Conservation (phyloP, 1,140 invertebrate genomes). For the Ceratina calcarata region DNA sequence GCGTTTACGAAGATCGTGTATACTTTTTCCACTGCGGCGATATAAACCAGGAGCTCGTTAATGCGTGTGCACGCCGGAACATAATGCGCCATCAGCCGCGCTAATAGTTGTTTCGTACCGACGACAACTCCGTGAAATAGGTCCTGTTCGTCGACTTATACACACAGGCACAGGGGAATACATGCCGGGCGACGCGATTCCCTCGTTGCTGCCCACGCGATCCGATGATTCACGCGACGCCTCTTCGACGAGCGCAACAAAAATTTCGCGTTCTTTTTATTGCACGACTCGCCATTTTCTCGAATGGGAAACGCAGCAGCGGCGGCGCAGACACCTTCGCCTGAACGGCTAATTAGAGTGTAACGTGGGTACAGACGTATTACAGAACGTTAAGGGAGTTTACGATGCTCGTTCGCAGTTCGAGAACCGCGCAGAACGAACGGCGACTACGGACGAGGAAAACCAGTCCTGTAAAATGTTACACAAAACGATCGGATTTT, state of each 20-base stretch:
- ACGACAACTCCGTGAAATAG: constrained; percentile 69
- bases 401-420: not conserved
- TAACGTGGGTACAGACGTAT: not conserved
- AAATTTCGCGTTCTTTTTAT: constrained; percentile 24
- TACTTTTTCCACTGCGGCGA: constrained; percentile 28
- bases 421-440: too few species aligned
- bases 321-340: not conserved
- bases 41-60: constrained; percentile 67
- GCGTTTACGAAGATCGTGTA: constrained; percentile 55
- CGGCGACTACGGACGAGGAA: not conserved
- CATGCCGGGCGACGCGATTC: not conserved
- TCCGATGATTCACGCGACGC: constrained; percentile 62
- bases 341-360: constrained; percentile 7
- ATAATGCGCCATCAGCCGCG: constrained; percentile 67
- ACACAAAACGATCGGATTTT: not conserved
- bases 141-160: constrained; percentile 40
- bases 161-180: constrained; percentile 5
- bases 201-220: constrained; percentile 51
- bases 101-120: constrained; percentile 70
- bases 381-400: not conserved
- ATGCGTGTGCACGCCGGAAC: constrained; percentile 60
- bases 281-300: not conserved
- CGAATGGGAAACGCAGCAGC: constrained; percentile 9
- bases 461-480: constrained; percentile 18
- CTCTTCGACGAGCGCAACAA: constrained; percentile 54